A percentile compares a stretch with the other conserved stretches of the same genome.
phyloP scores from a whole-genome alignment of 2,888 invertebrate genomes.

The Patella depressa region DNA sequence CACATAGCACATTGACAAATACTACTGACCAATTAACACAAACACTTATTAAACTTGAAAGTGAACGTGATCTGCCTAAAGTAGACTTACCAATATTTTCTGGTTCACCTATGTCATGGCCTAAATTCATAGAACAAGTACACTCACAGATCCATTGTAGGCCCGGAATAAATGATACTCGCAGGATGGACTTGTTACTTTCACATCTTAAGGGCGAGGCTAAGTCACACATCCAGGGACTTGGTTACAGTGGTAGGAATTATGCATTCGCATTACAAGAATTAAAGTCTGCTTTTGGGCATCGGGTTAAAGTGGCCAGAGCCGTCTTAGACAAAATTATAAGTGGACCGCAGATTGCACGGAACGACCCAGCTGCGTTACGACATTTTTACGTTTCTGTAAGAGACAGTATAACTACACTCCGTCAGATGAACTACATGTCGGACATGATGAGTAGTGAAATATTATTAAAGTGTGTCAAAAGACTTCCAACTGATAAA shows the following conservation, averaged over 20 bases:
- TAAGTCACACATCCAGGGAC: neutral
- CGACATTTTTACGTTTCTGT: constrained; percentile 1
- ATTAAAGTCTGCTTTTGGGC: neutral
- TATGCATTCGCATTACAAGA: neutral
- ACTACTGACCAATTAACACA: neutral
- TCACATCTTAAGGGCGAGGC: neutral
- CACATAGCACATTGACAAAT: neutral
- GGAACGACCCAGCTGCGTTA: neutral
- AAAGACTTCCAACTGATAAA: neutral
- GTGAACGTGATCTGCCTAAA: constrained; percentile 14
- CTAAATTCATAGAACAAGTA: neutral
- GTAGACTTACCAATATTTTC: neutral
- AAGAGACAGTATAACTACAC: neutral
- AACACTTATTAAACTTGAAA: constrained; percentile 7
- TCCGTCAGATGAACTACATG: neutral
- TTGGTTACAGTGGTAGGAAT: neutral
- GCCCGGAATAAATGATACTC: neutral
- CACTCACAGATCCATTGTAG: neutral
- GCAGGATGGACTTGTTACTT: neutral
- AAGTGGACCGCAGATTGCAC: neutral
- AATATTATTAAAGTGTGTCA: neutral
- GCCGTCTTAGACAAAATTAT: neutral
- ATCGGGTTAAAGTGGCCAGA: neutral
- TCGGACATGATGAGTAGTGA: neutral
- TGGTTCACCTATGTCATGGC: neutral